Evolutionary conservation across 2,113 vertebrate species (phyloP), one percentile per base, ranked within the genome.

Genomic region (Setophaga kirtlandii): DNA sequence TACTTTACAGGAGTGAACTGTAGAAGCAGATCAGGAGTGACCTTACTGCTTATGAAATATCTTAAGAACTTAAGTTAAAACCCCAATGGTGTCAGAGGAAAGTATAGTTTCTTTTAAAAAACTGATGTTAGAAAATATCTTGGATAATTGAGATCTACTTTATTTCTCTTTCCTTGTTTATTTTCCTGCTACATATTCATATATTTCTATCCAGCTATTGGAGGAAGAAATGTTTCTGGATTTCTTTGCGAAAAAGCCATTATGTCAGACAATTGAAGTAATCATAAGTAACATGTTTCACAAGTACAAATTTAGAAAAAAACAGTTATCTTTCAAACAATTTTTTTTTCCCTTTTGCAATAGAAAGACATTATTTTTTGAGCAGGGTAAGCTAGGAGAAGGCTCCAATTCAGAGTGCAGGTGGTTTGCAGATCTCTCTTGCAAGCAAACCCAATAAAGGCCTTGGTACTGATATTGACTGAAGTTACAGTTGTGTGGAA

Each of bases 181-280:
- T 96, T 96, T 98, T 97, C 89, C 93, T 53, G 89, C 89, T 96
- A 88, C 93, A 94, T 96, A 96, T 97, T 97, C 97, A 71, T 93
- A 94, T 95, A 95, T 93, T 94, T 28, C 49, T 93, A 64, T 76
- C 52, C 77, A 97, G 50, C 84, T 96, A 56, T 13, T 81, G 58
- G 49, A 65, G 71, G 23, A 63, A 24, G 27, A 19, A 77, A 71
- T 52, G 19, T 67, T 24, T 64, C 41, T 65, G 18, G 19, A 23
- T 22, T 70, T 64, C 16, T 76, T 97, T 97, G 86, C 91, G 53
- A 97, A 97, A 94, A 86, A 89, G 42, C 70, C 91, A 79, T 76
- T 83, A 58, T 89, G 94, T 94, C 95, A 91, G 56, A 86, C 93
- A 93, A 92, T 41, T 91, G 77, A 94, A 93, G 46, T 85, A 89